A percentile compares a stretch with the other conserved stretches of the same genome.
These are phyloP conservation scores for Seriola aureovittata DNA, from an alignment of 2,113 vertebrate species.

Conservation along the genomic window DNA sequence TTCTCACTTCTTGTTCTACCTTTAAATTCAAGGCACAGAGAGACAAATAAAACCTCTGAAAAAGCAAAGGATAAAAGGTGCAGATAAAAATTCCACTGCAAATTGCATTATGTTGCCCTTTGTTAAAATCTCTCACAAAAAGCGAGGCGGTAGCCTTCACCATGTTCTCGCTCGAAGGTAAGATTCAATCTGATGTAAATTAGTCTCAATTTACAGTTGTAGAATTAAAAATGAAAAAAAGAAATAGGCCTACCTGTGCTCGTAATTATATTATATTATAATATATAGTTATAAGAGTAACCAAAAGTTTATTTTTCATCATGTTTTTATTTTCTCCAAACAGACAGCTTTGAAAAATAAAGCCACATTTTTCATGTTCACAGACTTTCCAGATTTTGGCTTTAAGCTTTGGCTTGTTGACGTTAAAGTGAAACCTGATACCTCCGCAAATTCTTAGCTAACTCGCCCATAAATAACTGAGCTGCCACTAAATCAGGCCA, in stretches of 20 bases:
- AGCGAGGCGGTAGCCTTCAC: not conserved
- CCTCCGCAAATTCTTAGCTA: not conserved
- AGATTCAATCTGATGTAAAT: not conserved
- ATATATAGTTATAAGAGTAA: not conserved
- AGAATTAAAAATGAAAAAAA: not conserved
- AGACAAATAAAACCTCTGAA: not conserved
- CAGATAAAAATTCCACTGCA: not conserved
- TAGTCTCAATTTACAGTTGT: not conserved
- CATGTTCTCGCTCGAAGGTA: not conserved
- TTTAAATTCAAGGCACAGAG: not conserved
- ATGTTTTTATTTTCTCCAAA: not conserved
- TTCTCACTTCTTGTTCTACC: not conserved
- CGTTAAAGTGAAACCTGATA: slow-evolving; percentile 47
- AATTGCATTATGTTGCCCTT: not conserved
- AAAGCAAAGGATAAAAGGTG: not conserved
- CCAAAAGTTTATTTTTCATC: not conserved
- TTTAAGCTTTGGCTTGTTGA: slow-evolving; percentile 14
- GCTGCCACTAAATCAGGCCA: slow-evolving; percentile 24
- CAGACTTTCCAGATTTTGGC: slow-evolving; percentile 4
- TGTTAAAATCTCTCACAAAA: not conserved
- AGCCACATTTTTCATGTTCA: not conserved
- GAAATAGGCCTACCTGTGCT: not conserved
- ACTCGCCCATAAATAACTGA: slow-evolving; percentile 13
- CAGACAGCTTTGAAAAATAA: slow-evolving; percentile 8
- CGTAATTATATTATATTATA: not conserved